A percentile compares a stretch with the other conserved stretches of the same genome.
phyloP scores from a whole-genome alignment of 1,140 invertebrate species.

The Drosophila pseudoananassae region DNA sequence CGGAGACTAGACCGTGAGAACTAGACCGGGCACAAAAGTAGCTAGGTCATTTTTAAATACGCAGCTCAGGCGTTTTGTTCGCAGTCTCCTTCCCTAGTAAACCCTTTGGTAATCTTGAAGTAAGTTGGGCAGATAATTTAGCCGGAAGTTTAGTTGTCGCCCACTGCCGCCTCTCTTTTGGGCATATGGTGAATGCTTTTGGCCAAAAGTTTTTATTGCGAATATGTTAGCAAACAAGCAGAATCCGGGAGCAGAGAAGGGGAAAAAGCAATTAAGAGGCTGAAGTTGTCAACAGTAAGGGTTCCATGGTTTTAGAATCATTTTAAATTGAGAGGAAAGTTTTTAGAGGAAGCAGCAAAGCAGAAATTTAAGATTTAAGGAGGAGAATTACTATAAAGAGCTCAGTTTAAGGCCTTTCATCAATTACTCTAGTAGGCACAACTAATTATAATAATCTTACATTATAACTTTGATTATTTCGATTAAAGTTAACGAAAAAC shows the following conservation, averaged over 20 bases:
- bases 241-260: background rate
- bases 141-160: constrained; percentile 23
- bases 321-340: constrained; percentile 29
- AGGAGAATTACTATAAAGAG: background rate
- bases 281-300: constrained; percentile 9
- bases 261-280: constrained; percentile 33
- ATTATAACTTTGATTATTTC: background rate
- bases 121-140: constrained; percentile 64
- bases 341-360: constrained; percentile 8
- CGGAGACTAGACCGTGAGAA: constrained; percentile 1
- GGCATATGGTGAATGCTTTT: constrained; percentile 37
- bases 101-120: constrained; percentile 57
- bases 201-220: constrained; percentile 50
- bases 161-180: constrained; percentile 10
- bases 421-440: background rate
- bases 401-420: background rate
- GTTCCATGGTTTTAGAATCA: constrained; percentile 13
- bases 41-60: constrained; percentile 67
- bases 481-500: background rate
- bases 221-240: constrained; percentile 31
- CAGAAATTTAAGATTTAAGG: background rate
- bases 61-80: constrained; percentile 36
- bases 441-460: background rate
- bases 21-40: constrained; percentile 10
- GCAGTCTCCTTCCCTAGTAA: constrained; percentile 43